Evolutionary conservation across 1,140 invertebrate species (phyloP).

Genomic region (Drosophila truncata): DNA sequence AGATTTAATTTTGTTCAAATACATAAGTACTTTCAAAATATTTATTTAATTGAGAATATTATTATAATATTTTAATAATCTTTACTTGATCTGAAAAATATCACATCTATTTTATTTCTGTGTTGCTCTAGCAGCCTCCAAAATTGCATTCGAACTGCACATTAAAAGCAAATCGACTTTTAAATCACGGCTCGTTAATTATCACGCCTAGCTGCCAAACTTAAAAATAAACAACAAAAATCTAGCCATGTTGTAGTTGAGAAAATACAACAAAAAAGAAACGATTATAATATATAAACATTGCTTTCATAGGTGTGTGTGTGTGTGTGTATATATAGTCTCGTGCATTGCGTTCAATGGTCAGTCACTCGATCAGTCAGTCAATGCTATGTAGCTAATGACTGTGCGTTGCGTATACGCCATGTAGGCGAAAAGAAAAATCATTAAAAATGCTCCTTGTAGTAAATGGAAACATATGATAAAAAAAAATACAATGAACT

Average conservation of each 20-base stretch:
- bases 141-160: conserved; percentile 66
- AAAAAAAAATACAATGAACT: neutral
- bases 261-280: conserved; percentile 24
- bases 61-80: neutral
- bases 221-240: conserved; percentile 46
- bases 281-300: conserved; percentile 37
- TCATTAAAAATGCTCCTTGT: neutral
- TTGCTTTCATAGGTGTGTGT: neutral
- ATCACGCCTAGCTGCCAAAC: conserved; percentile 69
- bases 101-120: conserved; percentile 9
- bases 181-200: conserved; percentile 74
- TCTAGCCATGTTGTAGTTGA: conserved; percentile 8
- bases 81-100: neutral
- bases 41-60: neutral
- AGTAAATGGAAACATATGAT: neutral
- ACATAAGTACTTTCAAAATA: too few species aligned
- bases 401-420: conserved; percentile 42
- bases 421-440: conserved; percentile 17
- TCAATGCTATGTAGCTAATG: conserved; percentile 42
- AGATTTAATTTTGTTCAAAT: too few species aligned
- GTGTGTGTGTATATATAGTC: conserved; percentile 32
- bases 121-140: conserved; percentile 62
- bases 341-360: conserved; percentile 61
- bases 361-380: conserved; percentile 40
- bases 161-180: conserved; percentile 69